phyloP scores from a whole-genome alignment of 2,888 invertebrate species.

The Osmoderma eremita region DNA sequence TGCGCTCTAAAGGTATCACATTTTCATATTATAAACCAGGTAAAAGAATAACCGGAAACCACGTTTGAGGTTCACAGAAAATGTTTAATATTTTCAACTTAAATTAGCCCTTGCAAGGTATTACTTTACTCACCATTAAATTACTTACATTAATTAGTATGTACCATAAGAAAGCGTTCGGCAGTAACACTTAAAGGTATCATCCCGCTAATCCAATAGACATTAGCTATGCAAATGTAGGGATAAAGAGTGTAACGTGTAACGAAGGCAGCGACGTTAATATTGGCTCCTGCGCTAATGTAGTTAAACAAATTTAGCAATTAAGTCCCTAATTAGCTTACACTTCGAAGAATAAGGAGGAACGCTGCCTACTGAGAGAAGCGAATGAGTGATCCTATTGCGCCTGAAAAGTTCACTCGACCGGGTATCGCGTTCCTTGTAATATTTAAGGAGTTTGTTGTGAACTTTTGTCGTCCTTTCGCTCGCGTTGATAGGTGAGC shows the following conservation, averaged over 20 bases:
- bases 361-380: conserved; percentile 27
- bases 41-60: no score
- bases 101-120: neutral
- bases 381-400: conserved; percentile 48
- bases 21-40: no score
- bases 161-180: conserved; percentile 31
- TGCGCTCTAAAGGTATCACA: no score
- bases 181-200: conserved; percentile 38
- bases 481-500: conserved; percentile 48
- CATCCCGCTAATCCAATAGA: conserved; percentile 41
- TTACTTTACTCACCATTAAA: conserved; percentile 44
- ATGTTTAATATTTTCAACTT: neutral
- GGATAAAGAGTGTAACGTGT: conserved; percentile 43
- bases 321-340: conserved; percentile 53
- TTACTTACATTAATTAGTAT: conserved; percentile 33
- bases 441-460: conserved; percentile 52
- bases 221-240: conserved; percentile 42
- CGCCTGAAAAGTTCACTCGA: conserved; percentile 49
- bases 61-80: neutral
- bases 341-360: conserved; percentile 47
- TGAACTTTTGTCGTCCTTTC: conserved; percentile 52
- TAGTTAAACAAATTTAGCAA: conserved; percentile 53
- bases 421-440: conserved; percentile 54
- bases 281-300: conserved; percentile 51
- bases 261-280: conserved; percentile 45